phyloP scores from a whole-genome alignment of 2,888 invertebrate species.

The Acronicta psi region DNA sequence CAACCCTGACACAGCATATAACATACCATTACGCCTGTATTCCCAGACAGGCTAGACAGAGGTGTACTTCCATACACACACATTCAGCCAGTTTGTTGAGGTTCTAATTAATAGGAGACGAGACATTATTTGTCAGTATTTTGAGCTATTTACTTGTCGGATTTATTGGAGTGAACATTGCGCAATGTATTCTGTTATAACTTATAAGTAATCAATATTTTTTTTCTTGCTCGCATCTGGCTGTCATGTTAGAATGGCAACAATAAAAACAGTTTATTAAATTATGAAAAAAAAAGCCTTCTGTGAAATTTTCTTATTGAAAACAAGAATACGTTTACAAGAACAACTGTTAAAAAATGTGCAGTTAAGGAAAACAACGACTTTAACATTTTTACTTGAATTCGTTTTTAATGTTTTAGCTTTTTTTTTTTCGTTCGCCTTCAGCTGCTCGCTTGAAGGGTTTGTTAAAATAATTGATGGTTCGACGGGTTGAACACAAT shows the following conservation, averaged over 20 bases:
- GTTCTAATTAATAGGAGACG: too few relatives aligned
- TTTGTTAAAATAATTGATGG: conserved; percentile 1
- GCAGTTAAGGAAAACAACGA: conserved; percentile 18
- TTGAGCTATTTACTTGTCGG: background rate
- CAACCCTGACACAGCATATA: too few relatives aligned
- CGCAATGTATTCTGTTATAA: background rate
- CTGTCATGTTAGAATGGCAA: conserved; percentile 5
- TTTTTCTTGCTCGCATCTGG: conserved; percentile 14
- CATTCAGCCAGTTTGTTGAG: too few relatives aligned
- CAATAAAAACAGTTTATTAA: conserved; percentile 26
- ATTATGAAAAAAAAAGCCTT: conserved; percentile 25
- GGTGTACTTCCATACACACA: too few relatives aligned
- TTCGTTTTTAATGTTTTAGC: conserved; percentile 13
- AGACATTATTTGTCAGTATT: too few relatives aligned
- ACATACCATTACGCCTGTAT: too few relatives aligned
- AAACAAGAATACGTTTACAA: conserved; percentile 4
- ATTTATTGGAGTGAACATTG: background rate
- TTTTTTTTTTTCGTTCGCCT: conserved; percentile 5
- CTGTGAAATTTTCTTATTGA: conserved; percentile 15
- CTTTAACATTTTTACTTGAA: conserved; percentile 13
- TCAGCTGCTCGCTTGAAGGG: background rate
- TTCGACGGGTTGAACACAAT: background rate
- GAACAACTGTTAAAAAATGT: background rate
- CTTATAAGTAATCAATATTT: background rate
- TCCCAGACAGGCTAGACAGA: too few relatives aligned